A percentile compares a stretch with the other conserved stretches of the same genome.
phyloP scores from a whole-genome alignment of 2,888 invertebrate species.

The Sisyra terminalis region DNA sequence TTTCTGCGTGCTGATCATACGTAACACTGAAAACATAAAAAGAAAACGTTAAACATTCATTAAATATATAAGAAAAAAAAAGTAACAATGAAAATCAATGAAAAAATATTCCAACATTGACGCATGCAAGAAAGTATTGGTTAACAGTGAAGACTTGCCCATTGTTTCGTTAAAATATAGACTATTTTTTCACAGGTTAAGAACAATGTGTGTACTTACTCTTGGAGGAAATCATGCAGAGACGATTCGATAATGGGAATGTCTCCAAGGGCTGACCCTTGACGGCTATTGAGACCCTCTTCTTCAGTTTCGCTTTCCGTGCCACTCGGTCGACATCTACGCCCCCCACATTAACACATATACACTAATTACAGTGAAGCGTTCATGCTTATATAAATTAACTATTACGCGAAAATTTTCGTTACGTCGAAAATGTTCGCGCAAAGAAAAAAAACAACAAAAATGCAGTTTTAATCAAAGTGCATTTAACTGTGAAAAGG shows the following conservation, averaged over 20 bases:
- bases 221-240: slow-evolving; percentile 22
- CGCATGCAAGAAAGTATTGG: neutral
- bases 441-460: too few species aligned
- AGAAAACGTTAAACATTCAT: slow-evolving; percentile 7
- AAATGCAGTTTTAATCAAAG: too few species aligned
- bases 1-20: slow-evolving; percentile 64
- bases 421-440: too few species aligned
- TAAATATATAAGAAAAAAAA: slow-evolving; percentile 1
- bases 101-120: neutral
- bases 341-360: slow-evolving; percentile 29
- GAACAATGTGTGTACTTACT: slow-evolving; percentile 14
- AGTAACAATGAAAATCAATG: neutral
- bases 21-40: slow-evolving; percentile 29
- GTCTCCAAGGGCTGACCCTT: slow-evolving; percentile 19
- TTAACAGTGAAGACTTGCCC: neutral
- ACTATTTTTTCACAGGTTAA: neutral
- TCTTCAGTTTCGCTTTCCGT: slow-evolving; percentile 67
- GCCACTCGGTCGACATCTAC: slow-evolving; percentile 38
- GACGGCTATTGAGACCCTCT: slow-evolving; percentile 33
- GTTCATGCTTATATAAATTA: slow-evolving; percentile 8
- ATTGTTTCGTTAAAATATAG: neutral
- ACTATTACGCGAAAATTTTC: neutral
- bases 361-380: slow-evolving; percentile 26
- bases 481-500: too few species aligned
- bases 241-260: slow-evolving; percentile 17